A percentile compares a stretch with the other conserved stretches of the same genome.
Conservation (phyloP, 2,113 vertebrate species). For the Centropristis striata region DNA sequence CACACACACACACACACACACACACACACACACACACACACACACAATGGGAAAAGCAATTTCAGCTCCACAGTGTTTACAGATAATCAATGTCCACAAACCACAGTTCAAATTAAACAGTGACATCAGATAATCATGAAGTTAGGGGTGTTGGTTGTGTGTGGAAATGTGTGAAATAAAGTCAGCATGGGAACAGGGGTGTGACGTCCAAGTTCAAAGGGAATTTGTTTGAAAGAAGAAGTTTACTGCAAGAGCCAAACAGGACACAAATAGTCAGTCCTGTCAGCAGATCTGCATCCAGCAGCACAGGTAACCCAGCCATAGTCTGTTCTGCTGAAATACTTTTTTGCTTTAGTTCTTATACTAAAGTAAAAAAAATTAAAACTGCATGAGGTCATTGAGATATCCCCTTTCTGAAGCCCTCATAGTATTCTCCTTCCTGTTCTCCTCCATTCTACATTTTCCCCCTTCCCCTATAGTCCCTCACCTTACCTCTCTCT, state of each 20-base stretch:
- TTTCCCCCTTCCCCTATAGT: background rate
- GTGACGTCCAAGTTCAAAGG: background rate
- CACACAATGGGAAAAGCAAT: too few relatives aligned
- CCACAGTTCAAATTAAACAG: constrained; percentile 13
- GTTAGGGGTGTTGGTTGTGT: background rate
- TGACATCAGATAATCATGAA: constrained; percentile 5
- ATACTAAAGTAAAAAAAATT: too few relatives aligned
- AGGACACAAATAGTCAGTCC: background rate
- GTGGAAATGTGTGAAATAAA: background rate
- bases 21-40: too few relatives aligned
- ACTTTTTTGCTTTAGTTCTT: background rate
- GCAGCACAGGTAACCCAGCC: background rate
- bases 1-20: too few relatives aligned
- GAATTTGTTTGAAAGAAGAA: constrained; percentile 2
- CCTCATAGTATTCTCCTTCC: background rate
- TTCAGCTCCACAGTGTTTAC: too few relatives aligned
- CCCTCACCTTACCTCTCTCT: background rate
- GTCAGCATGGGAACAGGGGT: background rate
- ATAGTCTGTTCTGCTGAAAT: background rate
- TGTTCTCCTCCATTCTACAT: background rate
- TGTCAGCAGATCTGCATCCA: background rate
- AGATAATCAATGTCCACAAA: constrained; percentile 5
- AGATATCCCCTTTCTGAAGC: background rate
- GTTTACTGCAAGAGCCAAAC: background rate
- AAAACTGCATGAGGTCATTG: background rate